phyloP scores from a whole-genome alignment of 1,140 invertebrate species.

The Drosophila kikkawai region DNA sequence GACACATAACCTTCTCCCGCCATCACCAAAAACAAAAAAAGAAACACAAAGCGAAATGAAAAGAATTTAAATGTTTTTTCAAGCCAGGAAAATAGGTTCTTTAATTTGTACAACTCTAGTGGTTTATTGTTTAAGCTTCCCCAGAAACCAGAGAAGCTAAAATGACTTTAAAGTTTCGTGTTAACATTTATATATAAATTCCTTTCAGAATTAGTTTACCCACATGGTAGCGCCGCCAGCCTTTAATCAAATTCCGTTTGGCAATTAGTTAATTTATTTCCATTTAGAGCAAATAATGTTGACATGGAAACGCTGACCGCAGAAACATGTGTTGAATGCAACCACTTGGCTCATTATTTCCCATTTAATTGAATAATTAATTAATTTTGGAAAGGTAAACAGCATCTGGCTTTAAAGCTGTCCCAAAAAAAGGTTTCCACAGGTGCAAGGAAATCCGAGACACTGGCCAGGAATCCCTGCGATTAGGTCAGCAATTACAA shows the following conservation, averaged over 20 bases:
- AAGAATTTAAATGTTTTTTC: conserved; percentile 11
- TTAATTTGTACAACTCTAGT: not conserved
- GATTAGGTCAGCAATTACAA: conserved; percentile 47
- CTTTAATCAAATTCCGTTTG: not conserved
- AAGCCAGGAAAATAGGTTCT: not conserved
- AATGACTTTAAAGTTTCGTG: not conserved
- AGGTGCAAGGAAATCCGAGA: not conserved
- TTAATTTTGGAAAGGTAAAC: not conserved
- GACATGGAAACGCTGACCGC: not conserved
- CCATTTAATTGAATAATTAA: conserved; percentile 13
- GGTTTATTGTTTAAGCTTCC: not conserved
- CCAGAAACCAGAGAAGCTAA: not conserved
- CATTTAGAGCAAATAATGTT: not conserved
- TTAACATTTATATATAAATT: not conserved
- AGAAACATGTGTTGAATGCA: conserved; percentile 2
- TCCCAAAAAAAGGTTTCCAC: not conserved
- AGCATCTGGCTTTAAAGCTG: not conserved
- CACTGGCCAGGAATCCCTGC: not conserved
- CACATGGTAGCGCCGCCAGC: not conserved
- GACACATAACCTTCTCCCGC: conserved; percentile 41
- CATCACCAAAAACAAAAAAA: not conserved
- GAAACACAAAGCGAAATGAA: conserved; percentile 13
- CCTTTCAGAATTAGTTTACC: not conserved
- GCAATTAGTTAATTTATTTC: conserved; percentile 9
- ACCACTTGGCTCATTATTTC: not conserved